phyloP scores from a whole-genome alignment of 1,140 invertebrate genomes.

The Harpegnathos saltator region DNA sequence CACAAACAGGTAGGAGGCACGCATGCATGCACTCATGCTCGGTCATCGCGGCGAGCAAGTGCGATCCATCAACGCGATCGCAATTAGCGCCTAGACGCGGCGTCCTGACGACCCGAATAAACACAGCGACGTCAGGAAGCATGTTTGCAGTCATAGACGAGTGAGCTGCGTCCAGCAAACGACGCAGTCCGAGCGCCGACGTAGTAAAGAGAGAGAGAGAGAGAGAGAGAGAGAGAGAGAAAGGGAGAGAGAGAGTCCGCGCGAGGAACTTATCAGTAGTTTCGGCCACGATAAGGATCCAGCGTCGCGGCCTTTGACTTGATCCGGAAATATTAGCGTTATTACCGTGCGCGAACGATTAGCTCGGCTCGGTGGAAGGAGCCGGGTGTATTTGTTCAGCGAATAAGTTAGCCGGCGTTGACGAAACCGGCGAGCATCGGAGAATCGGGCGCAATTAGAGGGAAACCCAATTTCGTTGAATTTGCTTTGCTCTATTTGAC shows the following conservation, averaged over 20 bases:
- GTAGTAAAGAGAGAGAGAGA: constrained; percentile 18
- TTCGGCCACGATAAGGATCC: no score
- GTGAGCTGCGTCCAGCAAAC: constrained; percentile 19
- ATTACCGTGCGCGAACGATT: not conserved
- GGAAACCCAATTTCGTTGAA: constrained; percentile 33
- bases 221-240: not conserved
- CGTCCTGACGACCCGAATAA: constrained; percentile 48
- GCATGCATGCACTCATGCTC: not conserved
- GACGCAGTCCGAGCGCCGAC: not conserved
- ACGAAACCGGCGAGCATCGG: not conserved
- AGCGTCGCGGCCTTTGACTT: no score
- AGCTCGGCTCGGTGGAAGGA: not conserved
- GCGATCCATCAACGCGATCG: constrained; percentile 53
- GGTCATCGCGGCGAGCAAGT: constrained; percentile 18
- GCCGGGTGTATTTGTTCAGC: not conserved
- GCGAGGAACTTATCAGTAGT: no score
- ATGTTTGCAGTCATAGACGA: constrained; percentile 44
- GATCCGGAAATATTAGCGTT: no score
- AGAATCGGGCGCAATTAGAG: constrained; percentile 18
- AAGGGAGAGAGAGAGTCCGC: not conserved
- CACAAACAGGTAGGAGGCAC: no score
- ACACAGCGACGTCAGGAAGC: constrained; percentile 20
- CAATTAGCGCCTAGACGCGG: constrained; percentile 55
- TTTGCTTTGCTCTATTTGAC: constrained; percentile 24
- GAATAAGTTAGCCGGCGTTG: not conserved